Base-by-base conservation (phyloP, 2,888 invertebrate genomes). In the Tillus elongatus region DNA sequence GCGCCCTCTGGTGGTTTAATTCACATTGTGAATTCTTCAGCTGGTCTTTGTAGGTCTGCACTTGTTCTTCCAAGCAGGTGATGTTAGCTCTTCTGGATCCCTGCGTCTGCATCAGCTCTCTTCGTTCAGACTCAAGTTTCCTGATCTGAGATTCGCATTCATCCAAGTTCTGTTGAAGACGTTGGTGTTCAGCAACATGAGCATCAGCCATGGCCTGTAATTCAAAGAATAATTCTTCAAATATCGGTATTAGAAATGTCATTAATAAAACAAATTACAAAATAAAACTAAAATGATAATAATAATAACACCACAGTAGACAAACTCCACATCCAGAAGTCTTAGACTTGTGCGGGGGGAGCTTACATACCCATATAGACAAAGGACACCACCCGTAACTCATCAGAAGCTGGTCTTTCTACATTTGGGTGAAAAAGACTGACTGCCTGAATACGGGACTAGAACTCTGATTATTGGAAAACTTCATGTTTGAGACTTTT, bases 41-140 rank as follows among this genome's bases (percentile, higher is more conserved):
- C 30, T 75, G 71, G n/a, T 71, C 67, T 36, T 65, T 68, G 2
- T 71, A 44, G 11, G 67, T 65, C n/a, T 68, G 66, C 16, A 73
- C 55, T 50, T 78, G 72, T 31, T 74, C 72, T 48, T 75, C 74
- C 1, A 78, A 54, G 31, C 68, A 63, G 4, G 58, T 63, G 35
- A 75, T 63, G 3, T 73, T 70, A 0, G 72, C 70, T 46, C 72
- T 68, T 12, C 67, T 59, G 2, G 65, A 56, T 33, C 70, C 64
- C 48, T 75, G 72, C 2, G 64, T 60, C 14, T 70, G 63, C 36
- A 71, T 64, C 35, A 75, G 52, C 16, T 75, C 73, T 27, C 72
- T 66, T 28, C 72, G 68, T 51, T 77, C 74, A 12, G 63, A 60
- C 54, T 79, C 76, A 28, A 74, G 47, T 33, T 67, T 64, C 4